A percentile compares a stretch with the other conserved stretches of the same genome.
Conservation (phyloP, 2,113 vertebrate genomes). For the Eublepharis macularius region DNA sequence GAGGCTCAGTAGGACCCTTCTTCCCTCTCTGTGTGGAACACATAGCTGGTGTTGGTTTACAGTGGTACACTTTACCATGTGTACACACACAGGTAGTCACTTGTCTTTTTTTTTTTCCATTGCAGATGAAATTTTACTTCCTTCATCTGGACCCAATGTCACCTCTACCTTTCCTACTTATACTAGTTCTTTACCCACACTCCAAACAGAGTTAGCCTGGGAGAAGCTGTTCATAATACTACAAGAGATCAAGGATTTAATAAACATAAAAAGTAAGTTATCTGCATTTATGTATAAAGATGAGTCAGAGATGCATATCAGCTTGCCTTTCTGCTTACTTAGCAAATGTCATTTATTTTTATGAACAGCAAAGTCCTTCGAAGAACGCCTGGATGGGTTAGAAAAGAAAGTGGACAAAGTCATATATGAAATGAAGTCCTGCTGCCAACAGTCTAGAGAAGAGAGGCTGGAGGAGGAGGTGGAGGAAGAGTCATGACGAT, state of each 20-base stretch:
- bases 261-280: neutral
- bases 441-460: neutral
- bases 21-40: neutral
- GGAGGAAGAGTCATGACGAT: neutral
- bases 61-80: neutral
- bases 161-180: neutral
- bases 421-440: neutral
- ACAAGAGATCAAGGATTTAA: neutral
- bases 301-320: neutral
- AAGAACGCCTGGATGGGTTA: neutral
- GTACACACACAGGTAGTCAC: neutral
- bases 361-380: neutral
- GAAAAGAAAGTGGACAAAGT: neutral
- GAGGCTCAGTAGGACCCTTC: neutral
- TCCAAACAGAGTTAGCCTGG: neutral
- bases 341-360: neutral
- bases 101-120: neutral
- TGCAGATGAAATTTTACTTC: neutral
- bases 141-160: neutral
- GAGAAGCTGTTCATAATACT: neutral
- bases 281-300: neutral
- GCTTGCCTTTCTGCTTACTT: neutral
- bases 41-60: neutral
- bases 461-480: neutral
- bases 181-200: neutral